Base-by-base conservation (phyloP, 2,888 invertebrate species). In the Acanthosepion esculentum region DNA sequence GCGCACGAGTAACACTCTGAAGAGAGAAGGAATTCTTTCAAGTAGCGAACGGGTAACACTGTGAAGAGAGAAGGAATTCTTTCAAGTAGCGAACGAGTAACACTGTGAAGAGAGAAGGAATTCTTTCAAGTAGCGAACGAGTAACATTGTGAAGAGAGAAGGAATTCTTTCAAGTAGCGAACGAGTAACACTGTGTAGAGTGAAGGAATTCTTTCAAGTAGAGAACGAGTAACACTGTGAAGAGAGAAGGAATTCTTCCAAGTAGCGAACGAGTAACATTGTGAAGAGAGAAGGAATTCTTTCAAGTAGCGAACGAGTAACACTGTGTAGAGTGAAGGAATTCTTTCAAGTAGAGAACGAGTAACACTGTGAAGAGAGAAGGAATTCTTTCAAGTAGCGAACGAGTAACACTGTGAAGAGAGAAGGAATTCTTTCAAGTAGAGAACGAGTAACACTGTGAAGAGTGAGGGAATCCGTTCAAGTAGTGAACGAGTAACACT, bases 381-480 rank as follows among this genome's bases (percentile, higher is more conserved):
- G 3, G 41, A 41, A 41, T 41, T n/a, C n/a, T n/a, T n/a, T n/a
- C n/a, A n/a, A n/a, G n/a, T n/a, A n/a, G n/a, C n/a, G n/a, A n/a
- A n/a, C n/a, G n/a, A n/a, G n/a, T n/a, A n/a, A n/a, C n/a, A n/a
- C 97, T 97, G 95, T 94, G 95, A 95, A 48, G 93, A 53, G 92
- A 92, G 94, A 78, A n/a, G 3, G 91, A 64, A 59, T 91, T n/a
- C 53, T 92, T 64, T 48, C 33, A 50, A 92, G 29, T 64, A 59
- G 78, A 2, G 94, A 48, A 93, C 10, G 64, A 59, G 64, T 53
- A 41, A 41, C 3, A 2, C 2, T 2, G 41, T 2, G 41, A 41
- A 41, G 41, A 41, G 1, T 3, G 41, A 41, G 2, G 3, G 41
- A 41, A 41, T 41, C n/a, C n/a, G n/a, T n/a, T n/a, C n/a, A n/a